Evolutionary conservation across 1,140 invertebrate species (phyloP), one percentile per base, ranked within the genome.

Genomic region (Gonioctena quinquepunctata): DNA sequence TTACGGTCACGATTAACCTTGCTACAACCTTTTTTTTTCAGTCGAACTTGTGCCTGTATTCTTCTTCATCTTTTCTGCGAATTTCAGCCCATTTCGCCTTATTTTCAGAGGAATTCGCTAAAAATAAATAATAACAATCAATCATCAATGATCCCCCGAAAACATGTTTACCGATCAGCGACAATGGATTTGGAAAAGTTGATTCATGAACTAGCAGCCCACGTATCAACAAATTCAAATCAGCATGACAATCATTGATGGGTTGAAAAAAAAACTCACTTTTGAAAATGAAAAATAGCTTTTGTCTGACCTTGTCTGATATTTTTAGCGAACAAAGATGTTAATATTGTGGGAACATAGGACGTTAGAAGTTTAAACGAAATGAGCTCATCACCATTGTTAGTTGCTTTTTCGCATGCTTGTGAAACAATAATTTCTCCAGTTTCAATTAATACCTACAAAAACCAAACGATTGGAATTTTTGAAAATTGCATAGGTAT

Each of bases 31-130:
- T n/a, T n/a, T n/a, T n/a, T 22, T 22, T 5, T 72, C 49, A 72
- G 56, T 73, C 74, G 50, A 72, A 76, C 66, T 66, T 73, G 48
- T 73, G 71, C 4, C 16, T 26, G 6, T 22, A 21, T 27, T 76
- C 60, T 50, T 76, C 73, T 18, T 63, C 28, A 75, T 81, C 82
- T 71, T 84, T 81, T 2, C 66, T 73, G 28, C 77, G 80, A 3
- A 81, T 82, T 72, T 88, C 85, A 0, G 78, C 70, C 86, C 85
- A 89, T 67, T 84, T 85, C 11, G 78, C 75, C 0, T 85, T 83
- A 76, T 89, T 89, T 11, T 42, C 86, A n/a, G 86, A 85, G 27
- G 76, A 71, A 33, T 86, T 83, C 6, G 83, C 87, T 89, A 76
- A 63, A 72, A 74, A 68, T 50, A 57, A 66, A 42, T 22, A 66